Percentiles rank a stretch among this genome's conserved stretches.
phyloP scores from a whole-genome alignment of 1,140 invertebrate genomes.

The Drosophila repletoides region DNA sequence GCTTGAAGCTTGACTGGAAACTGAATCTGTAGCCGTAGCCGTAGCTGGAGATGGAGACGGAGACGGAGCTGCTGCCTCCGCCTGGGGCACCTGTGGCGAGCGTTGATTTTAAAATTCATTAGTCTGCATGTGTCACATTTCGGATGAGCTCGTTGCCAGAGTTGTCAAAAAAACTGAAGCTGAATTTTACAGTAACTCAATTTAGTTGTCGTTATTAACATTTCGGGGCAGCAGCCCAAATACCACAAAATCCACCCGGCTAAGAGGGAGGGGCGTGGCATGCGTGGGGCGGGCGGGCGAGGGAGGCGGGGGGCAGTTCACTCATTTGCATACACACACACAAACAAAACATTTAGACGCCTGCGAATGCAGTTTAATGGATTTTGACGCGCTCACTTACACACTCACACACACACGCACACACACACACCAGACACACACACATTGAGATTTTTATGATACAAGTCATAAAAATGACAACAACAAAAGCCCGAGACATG shows the following conservation, averaged over 20 bases:
- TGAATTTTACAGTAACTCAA: conserved; percentile 58
- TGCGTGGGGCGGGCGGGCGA: background rate
- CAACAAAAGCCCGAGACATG: conserved; percentile 48
- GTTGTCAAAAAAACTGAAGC: conserved; percentile 70
- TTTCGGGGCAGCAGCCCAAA: conserved; percentile 17
- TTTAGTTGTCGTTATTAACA: conserved; percentile 75
- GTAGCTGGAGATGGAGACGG: background rate
- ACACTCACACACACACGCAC: conserved; percentile 3
- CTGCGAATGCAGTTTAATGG: conserved; percentile 66
- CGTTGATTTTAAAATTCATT: conserved; percentile 82
- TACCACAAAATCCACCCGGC: background rate
- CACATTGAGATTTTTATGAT: conserved; percentile 61
- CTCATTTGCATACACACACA: conserved; percentile 24
- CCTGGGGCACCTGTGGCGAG: conserved; percentile 70
- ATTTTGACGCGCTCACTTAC: conserved; percentile 45
- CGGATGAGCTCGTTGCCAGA: conserved; percentile 1
- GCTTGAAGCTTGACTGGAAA: conserved; percentile 39
- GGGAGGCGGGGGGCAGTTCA: background rate
- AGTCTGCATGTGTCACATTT: conserved; percentile 80
- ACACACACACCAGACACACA: background rate
- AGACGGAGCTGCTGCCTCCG: background rate
- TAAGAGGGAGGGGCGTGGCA: background rate
- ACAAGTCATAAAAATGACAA: conserved; percentile 64
- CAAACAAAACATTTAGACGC: conserved; percentile 1
- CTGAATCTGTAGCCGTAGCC: conserved; percentile 16